phyloP scores from a whole-genome alignment of 2,888 invertebrate genomes.

The Coleophora flavipennella region DNA sequence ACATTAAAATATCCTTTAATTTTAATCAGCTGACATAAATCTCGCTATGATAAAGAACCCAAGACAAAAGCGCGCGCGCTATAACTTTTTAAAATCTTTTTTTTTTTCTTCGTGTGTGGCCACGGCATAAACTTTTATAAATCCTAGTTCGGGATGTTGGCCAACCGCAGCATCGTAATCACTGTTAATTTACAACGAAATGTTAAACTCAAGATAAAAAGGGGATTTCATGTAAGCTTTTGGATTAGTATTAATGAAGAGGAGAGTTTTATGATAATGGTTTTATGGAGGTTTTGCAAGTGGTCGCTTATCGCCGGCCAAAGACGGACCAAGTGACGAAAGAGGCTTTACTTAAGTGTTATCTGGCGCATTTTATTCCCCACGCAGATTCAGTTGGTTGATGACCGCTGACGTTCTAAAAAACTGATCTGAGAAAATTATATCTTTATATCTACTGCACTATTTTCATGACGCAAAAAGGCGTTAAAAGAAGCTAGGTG shows the following conservation, averaged over 20 bases:
- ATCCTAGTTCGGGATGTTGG: slow-evolving; percentile 38
- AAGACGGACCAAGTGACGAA: no score
- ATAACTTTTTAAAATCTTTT: slow-evolving; percentile 9
- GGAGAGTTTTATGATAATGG: slow-evolving; percentile 23
- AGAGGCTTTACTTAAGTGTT: no score
- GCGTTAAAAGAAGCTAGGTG: no score
- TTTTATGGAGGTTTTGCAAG: slow-evolving; percentile 23
- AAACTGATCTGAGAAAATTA: no score
- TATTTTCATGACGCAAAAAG: no score
- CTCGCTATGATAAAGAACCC: slow-evolving; percentile 8
- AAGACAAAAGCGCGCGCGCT: slow-evolving; percentile 4
- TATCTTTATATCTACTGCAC: no score
- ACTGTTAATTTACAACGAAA: slow-evolving; percentile 41
- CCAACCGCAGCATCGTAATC: slow-evolving; percentile 31
- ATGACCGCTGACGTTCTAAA: no score
- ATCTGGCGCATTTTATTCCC: no score
- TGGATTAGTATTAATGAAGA: slow-evolving; percentile 42
- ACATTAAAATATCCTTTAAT: slow-evolving; percentile 16
- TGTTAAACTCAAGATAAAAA: slow-evolving; percentile 30
- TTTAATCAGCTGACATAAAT: slow-evolving; percentile 11
- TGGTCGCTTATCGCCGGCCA: slow-evolving; percentile 19
- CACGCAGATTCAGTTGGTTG: no score
- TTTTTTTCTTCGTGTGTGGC: slow-evolving; percentile 43
- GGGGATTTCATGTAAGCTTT: slow-evolving; percentile 19
- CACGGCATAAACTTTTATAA: slow-evolving; percentile 26